Conservation (phyloP, 1,140 invertebrate species). For the Trichonephila clavata region DNA sequence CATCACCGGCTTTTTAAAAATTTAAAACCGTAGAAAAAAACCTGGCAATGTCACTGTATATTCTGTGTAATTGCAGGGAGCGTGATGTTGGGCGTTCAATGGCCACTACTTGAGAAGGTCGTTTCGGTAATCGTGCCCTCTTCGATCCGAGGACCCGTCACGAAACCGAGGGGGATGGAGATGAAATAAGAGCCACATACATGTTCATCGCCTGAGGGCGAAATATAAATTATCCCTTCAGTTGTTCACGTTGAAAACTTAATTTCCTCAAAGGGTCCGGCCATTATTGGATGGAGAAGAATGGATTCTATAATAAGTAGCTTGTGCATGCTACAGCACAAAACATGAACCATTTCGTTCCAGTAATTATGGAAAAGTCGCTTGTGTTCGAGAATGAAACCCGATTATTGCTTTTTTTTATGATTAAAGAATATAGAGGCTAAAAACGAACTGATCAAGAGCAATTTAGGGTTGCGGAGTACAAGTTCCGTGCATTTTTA, state of each 20-base stretch:
- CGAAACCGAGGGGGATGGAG: background rate
- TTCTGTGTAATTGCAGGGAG: background rate
- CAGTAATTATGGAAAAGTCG: no score
- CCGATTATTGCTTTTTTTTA: no score
- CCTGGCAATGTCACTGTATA: no score
- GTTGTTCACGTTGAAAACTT: conserved; percentile 40
- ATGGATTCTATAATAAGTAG: background rate
- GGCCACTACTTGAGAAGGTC: background rate
- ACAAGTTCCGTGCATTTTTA: no score
- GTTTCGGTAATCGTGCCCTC: background rate
- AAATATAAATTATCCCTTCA: background rate
- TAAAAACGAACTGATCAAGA: no score
- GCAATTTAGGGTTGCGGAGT: no score
- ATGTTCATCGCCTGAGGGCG: background rate
- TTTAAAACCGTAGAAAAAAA: no score
- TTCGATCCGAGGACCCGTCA: background rate
- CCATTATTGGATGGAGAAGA: background rate
- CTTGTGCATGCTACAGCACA: background rate
- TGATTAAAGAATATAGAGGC: no score
- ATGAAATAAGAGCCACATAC: background rate
- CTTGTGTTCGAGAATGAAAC: no score
- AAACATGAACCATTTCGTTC: background rate
- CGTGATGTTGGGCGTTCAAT: background rate
- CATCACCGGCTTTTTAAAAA: no score
- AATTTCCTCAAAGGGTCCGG: conserved; percentile 4